Base-by-base conservation (phyloP, 92 coral and sea anemone species). In the Blastomussa wellsi region DNA sequence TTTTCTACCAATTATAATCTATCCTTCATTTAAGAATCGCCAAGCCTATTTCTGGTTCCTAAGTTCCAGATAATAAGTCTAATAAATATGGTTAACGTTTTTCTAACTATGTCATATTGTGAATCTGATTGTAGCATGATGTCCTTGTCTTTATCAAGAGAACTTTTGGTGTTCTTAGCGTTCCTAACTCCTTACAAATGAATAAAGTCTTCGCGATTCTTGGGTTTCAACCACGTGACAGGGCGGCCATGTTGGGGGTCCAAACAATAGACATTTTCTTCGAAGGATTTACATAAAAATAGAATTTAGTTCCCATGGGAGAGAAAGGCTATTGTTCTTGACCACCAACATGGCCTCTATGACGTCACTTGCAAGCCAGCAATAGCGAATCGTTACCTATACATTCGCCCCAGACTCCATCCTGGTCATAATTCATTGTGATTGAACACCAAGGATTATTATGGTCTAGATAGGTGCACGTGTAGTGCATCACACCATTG, bases 401-500 rank as follows among this genome's bases (percentile, higher is more conserved):
- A 68, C 99, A 97, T 2, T 81, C 90, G n/a, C 99, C 99, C 99
- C 99, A 97, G 55, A 92, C 86, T 71, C 94, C 94, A 82, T 97
- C 98, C 76, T 89, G 89, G 80, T 97, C 99, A 79, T 80, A 97
- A 44, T 95, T 83, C 13, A 84, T 86, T 2, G 95, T 89, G 39
- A 97, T 90, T 2, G 97, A 87, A 89, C 99, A 97, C 99, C 99
- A 97, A 41, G 99, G 95, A 66, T 91, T 81, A 38, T 82, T 49
- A 62, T 86, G 79, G 77, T 95, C 92, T 76, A 86, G 84, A 64
- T 92, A 92, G 9, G 99, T 97, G 55, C 99, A 97, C 29, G 99
- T 95, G 86, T 85, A 94, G 80, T 97, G 95, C 81, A 79, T 80
- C 29, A 97, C 92, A 52, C 90, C 94, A 59, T 89, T 89, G 88